Base-by-base conservation (phyloP, 2,888 invertebrate genomes). In the Tuberolachnus salignus region DNA sequence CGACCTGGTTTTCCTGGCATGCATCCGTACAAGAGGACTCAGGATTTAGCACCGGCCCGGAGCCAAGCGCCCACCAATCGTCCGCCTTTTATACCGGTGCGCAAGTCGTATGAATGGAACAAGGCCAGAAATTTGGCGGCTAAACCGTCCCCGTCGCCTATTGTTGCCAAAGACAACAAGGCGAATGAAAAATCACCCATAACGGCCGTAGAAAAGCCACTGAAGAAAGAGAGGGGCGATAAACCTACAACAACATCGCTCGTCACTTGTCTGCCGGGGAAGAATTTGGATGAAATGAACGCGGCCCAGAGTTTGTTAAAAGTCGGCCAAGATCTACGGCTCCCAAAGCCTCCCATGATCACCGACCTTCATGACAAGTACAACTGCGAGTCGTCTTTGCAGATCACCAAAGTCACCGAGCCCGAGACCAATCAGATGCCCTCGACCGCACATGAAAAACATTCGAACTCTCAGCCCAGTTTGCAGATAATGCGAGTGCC, bases 81-180 rank as follows among this genome's bases (percentile, higher is more conserved):
- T 0, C 78, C 78, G 3, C 69, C 78, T 16, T 78, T 78, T 49
- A 78, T 78, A 42, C 78, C 78, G 14, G 78, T 78, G 23, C 78
- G 78, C 11, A 78, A 78, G 13, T 78, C 78, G 9, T 78, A 78
- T 1, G 78, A 78, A 34, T 78, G 78, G 78, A 78, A 78, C n/a
- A 78, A 69, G n/a, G 78, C 78, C 11, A 78, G 78, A 51, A 78
- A 21, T 3, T 23, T 74, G n/a, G 64, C 73, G 9, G 53, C 63
- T 1, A 74, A 74, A 44, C 73, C 73, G 6, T 9, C 16, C 0
- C 26, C 42, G 0, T 21, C 70, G 16, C 46, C 57, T 0, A 13
- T 26, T 46, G 8, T 11, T 13, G 11, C 16, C 13, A 74, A 66
- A 23, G 55, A 66, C 19, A 46, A n/a, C 4, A 57, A 16, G 19